Percentiles rank a stretch among this genome's conserved stretches.
Evolutionary conservation across 2,113 vertebrate species (phyloP).

Genomic region (Ammodytes dubius): DNA sequence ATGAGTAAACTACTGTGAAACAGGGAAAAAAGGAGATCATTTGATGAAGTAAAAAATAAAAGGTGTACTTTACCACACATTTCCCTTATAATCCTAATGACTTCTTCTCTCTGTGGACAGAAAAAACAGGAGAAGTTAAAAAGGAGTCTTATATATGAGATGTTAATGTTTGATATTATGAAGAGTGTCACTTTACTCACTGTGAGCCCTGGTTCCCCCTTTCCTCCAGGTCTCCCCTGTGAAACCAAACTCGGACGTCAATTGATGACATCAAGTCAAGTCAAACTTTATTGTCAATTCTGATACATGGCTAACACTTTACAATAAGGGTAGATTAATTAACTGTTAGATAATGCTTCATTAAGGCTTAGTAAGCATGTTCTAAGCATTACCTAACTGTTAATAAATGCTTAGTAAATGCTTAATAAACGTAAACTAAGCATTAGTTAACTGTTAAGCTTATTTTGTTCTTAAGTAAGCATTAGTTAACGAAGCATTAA

Average conservation of each 20-base stretch:
- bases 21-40: too few species aligned
- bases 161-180: not conserved
- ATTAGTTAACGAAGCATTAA: too few species aligned
- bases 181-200: slow-evolving; percentile 81
- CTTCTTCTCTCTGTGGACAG: slow-evolving; percentile 87
- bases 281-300: too few species aligned
- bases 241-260: slow-evolving; percentile 2
- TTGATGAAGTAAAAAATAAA: not conserved
- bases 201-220: slow-evolving; percentile 87
- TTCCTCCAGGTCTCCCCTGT: slow-evolving; percentile 86
- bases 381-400: too few species aligned
- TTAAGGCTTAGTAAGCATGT: too few species aligned
- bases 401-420: too few species aligned
- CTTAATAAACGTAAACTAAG: too few species aligned
- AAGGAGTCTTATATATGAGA: not conserved
- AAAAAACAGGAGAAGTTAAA: slow-evolving; percentile 5
- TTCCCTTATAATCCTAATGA: slow-evolving; percentile 89
- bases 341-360: too few species aligned
- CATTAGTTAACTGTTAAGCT: too few species aligned
- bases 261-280: not conserved
- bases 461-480: too few species aligned
- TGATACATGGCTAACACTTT: too few species aligned
- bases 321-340: too few species aligned
- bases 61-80: slow-evolving; percentile 88
- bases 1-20: not conserved